Percentiles rank a stretch among this genome's conserved stretches.
Evolutionary conservation across 2,113 vertebrate genomes (phyloP).

Genomic region (Acanthisitta chloris): DNA sequence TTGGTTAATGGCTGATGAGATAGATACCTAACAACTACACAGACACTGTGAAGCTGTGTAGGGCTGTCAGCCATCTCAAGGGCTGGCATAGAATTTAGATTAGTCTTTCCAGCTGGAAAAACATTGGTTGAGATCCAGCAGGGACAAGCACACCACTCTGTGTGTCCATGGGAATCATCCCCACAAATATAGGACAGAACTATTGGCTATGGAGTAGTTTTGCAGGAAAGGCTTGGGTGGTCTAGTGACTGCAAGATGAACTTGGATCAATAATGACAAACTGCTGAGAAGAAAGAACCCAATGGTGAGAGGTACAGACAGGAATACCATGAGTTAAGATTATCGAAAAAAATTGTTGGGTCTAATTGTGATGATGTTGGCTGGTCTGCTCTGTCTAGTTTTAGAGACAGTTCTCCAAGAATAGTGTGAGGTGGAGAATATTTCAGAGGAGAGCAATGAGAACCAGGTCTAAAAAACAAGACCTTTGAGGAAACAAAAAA

Average conservation of each 20-base stretch:
- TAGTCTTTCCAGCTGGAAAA: background rate
- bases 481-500: background rate
- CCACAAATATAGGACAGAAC: background rate
- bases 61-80: background rate
- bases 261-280: background rate
- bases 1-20: background rate
- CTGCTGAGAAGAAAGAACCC: background rate
- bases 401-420: background rate
- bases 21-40: background rate
- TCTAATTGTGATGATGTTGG: background rate
- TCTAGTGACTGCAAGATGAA: background rate
- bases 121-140: background rate
- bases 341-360: background rate
- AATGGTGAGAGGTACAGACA: background rate
- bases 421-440: background rate
- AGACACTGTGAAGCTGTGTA: background rate
- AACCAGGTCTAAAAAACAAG: background rate
- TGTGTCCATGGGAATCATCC: background rate
- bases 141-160: background rate
- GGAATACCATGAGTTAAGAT: accelerated
- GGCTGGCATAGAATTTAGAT: background rate
- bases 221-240: background rate
- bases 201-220: accelerated
- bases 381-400: background rate
- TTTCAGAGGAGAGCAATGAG: background rate